A percentile compares a stretch with the other conserved stretches of the same genome.
phyloP scores from a whole-genome alignment of 2,113 vertebrate genomes.

The Dipodomys ordii region DNA sequence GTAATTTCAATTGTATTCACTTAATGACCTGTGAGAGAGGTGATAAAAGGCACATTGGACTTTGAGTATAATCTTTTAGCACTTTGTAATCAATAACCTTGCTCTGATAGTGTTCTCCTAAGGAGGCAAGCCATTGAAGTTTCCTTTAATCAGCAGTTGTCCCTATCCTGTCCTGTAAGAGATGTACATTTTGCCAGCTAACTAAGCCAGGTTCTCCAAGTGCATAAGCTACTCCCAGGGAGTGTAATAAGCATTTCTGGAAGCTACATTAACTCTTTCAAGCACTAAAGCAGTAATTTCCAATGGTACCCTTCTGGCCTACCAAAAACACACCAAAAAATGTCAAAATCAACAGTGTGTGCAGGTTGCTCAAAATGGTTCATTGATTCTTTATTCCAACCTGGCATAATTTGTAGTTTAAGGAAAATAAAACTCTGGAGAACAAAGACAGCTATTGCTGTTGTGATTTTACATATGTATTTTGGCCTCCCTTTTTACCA shows the following conservation, averaged over 20 bases:
- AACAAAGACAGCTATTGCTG: neutral
- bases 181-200: slow-evolving; percentile 37
- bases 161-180: neutral
- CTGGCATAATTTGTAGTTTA: slow-evolving; percentile 17
- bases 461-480: neutral
- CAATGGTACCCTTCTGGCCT: slow-evolving; percentile 18
- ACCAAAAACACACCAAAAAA: slow-evolving; percentile 37
- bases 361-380: slow-evolving; percentile 25
- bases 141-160: neutral
- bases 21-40: neutral
- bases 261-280: slow-evolving; percentile 57
- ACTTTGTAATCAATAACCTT: neutral
- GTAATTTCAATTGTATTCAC: neutral
- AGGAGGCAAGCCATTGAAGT: neutral
- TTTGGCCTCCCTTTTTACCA: neutral
- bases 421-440: neutral
- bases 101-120: neutral
- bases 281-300: slow-evolving; percentile 40
- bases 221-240: neutral
- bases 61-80: slow-evolving; percentile 34
- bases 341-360: slow-evolving; percentile 46
- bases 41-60: neutral
- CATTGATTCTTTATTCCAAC: neutral
- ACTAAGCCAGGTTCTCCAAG: neutral
- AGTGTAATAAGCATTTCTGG: slow-evolving; percentile 28